Conservation (phyloP, 2,113 vertebrate species). For the Nettapus auritus region DNA sequence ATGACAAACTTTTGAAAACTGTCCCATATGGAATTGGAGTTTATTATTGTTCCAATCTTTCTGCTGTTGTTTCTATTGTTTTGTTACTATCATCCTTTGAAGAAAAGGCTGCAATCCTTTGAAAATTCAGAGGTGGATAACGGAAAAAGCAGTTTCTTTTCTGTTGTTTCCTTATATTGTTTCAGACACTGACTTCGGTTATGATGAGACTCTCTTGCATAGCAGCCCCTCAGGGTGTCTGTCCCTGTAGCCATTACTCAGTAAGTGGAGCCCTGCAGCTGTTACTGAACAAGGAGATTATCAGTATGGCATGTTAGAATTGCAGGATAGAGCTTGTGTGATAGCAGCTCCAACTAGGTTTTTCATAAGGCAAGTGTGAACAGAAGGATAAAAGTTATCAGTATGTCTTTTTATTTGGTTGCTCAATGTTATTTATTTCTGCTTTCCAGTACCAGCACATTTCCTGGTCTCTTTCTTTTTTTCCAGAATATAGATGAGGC, state of each 20-base stretch:
- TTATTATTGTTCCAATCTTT: slow-evolving; percentile 6
- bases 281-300: neutral
- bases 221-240: neutral
- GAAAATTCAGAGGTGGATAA: neutral
- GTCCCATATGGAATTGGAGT: neutral
- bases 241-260: neutral
- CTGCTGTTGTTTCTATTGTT: neutral
- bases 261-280: slow-evolving; percentile 1
- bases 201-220: neutral
- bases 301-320: accelerated
- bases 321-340: neutral
- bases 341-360: neutral
- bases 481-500: slow-evolving; percentile 51
- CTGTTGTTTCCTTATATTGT: neutral
- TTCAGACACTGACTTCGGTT: neutral
- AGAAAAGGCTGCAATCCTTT: neutral
- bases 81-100: neutral
- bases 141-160: neutral
- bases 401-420: neutral
- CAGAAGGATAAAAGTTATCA: neutral
- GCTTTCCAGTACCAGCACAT: neutral
- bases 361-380: neutral
- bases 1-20: neutral
- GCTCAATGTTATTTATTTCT: slow-evolving; percentile 17
- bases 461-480: slow-evolving; percentile 11